These are phyloP conservation scores for Actinia tenebrosa DNA, from an alignment of 64 coral and sea anemone species.

Conservation along the genomic window DNA sequence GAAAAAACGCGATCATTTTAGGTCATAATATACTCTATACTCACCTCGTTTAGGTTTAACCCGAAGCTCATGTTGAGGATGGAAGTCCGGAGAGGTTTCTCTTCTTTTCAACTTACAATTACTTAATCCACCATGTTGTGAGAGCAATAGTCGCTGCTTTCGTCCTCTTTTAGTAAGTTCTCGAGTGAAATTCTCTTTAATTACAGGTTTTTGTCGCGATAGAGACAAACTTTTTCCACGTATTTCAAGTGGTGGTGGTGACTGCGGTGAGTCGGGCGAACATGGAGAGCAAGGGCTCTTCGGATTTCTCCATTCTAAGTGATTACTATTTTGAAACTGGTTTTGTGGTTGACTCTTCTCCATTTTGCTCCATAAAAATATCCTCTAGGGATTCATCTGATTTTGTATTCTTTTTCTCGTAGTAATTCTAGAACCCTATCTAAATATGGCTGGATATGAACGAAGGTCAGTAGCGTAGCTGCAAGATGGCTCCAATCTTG, in stretches of 20 bases:
- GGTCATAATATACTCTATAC: neutral
- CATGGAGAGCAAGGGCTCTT: conserved; percentile 47
- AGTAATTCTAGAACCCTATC: neutral
- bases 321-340: conserved; percentile 31
- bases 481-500: neutral
- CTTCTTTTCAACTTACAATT: conserved; percentile 54
- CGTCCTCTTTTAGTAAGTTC: conserved; percentile 57
- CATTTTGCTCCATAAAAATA: conserved; percentile 19
- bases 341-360: conserved; percentile 27
- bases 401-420: neutral
- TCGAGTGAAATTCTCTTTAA: conserved; percentile 31
- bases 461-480: neutral
- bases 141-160: conserved; percentile 63
- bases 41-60: conserved; percentile 58
- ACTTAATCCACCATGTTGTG: conserved; percentile 39
- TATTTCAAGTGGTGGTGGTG: conserved; percentile 44
- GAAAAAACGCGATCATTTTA: neutral
- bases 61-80: conserved; percentile 34
- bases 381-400: neutral
- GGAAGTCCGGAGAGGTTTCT: conserved; percentile 58
- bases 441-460: neutral
- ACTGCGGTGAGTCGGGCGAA: conserved; percentile 49
- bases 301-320: conserved; percentile 50
- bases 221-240: conserved; percentile 55
- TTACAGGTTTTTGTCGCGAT: conserved; percentile 26